Conservation (phyloP, 23 tunicate genomes). For the Halocynthia aurantium region DNA sequence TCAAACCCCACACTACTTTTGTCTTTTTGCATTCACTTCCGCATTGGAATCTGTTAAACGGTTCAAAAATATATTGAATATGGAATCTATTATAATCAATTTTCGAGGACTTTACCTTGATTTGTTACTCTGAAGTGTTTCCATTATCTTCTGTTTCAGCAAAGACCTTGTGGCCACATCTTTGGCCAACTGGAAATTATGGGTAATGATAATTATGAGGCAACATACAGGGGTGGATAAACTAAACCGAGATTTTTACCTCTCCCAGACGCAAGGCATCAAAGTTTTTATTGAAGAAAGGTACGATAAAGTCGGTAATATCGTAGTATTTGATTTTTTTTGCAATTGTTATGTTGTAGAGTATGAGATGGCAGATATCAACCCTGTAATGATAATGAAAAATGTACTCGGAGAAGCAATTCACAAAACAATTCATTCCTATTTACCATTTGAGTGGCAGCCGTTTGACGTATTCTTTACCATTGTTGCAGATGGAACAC, state of each 20-base stretch:
- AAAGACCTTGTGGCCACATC: slow-evolving; percentile 83
- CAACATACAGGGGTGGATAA: neutral
- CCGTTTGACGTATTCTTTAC: slow-evolving; percentile 68
- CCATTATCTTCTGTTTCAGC: slow-evolving; percentile 59
- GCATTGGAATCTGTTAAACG: slow-evolving; percentile 63
- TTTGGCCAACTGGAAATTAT: slow-evolving; percentile 50
- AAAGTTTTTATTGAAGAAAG: slow-evolving; percentile 77
- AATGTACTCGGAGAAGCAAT: neutral
- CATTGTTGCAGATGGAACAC: slow-evolving; percentile 91
- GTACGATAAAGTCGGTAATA: slow-evolving; percentile 38
- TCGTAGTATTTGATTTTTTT: slow-evolving; percentile 74
- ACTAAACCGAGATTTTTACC: slow-evolving; percentile 19
- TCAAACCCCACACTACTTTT: slow-evolving; percentile 64
- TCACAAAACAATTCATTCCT: neutral
- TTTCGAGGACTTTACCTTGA: slow-evolving; percentile 20
- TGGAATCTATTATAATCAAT: neutral
- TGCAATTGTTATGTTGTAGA: slow-evolving; percentile 91
- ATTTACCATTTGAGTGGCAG: slow-evolving; percentile 86
- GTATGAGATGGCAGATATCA: slow-evolving; percentile 81
- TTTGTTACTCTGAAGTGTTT: slow-evolving; percentile 72
- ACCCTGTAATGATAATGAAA: slow-evolving; percentile 46
- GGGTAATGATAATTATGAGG: neutral
- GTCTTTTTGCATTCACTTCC: slow-evolving; percentile 70
- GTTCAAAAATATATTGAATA: neutral
- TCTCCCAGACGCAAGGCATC: slow-evolving; percentile 72